A percentile compares a stretch with the other conserved stretches of the same genome.
Evolutionary conservation across 1,140 invertebrate species (phyloP).

Genomic region (Heliconius nattereri): DNA sequence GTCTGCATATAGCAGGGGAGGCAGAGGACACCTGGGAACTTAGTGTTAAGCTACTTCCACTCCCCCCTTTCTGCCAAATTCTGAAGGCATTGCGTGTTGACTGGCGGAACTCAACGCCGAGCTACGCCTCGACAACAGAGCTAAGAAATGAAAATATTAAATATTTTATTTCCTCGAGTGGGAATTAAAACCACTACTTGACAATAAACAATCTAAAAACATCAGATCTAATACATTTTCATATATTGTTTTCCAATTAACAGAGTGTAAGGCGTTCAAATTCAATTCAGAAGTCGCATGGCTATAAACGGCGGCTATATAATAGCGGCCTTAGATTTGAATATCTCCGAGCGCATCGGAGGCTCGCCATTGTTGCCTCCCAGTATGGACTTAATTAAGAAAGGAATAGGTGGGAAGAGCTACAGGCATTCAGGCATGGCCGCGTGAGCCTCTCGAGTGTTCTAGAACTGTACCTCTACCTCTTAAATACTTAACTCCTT

Average conservation of each 20-base stretch:
- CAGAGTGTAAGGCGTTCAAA: constrained; percentile 51
- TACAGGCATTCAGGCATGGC: constrained; percentile 65
- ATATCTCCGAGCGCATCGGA: constrained; percentile 76
- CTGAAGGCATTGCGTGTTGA: too few relatives aligned
- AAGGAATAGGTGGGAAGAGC: constrained; percentile 72
- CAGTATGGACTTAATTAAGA: constrained; percentile 80
- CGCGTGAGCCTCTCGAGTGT: constrained; percentile 32
- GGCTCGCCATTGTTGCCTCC: constrained; percentile 72
- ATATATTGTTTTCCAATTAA: constrained; percentile 51
- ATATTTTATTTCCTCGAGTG: too few relatives aligned
- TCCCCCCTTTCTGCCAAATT: too few relatives aligned
- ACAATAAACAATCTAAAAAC: constrained; percentile 19
- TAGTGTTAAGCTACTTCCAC: too few relatives aligned
- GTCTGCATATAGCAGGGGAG: too few relatives aligned
- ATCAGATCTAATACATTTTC: constrained; percentile 40
- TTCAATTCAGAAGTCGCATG: constrained; percentile 59
- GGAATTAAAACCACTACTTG: too few relatives aligned
- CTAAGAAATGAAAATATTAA: too few relatives aligned
- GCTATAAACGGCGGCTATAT: constrained; percentile 70
- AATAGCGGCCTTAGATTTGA: constrained; percentile 77
- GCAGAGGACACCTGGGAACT: too few relatives aligned
- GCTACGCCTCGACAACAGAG: too few relatives aligned
- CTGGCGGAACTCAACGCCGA: too few relatives aligned
- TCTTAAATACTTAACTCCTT: constrained; percentile 42
- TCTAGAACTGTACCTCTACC: constrained; percentile 24